Conservation (phyloP, 2,113 vertebrate genomes). For the Stercorarius parasiticus region DNA sequence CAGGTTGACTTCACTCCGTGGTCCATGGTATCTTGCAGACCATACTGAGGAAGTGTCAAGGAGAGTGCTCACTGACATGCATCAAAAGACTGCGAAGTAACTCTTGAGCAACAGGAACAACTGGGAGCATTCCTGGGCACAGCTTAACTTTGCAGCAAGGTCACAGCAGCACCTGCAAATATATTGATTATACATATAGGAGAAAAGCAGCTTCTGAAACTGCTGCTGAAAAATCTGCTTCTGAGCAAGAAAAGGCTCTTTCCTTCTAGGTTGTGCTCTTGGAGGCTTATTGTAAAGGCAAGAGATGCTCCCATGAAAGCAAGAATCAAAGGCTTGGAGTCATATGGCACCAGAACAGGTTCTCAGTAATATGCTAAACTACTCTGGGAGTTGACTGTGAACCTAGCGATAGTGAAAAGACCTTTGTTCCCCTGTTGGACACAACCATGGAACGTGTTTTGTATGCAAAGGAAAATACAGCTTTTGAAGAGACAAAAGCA, state of each 20-base stretch:
- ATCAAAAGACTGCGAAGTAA: neutral
- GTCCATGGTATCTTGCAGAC: neutral
- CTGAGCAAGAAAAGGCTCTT: neutral
- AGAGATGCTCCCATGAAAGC: neutral
- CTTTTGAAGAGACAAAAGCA: neutral
- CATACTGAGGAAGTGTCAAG: neutral
- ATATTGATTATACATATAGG: neutral
- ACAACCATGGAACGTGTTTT: neutral
- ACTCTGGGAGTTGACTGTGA: neutral
- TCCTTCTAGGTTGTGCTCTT: neutral
- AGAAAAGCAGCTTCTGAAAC: neutral
- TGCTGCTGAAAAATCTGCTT: neutral
- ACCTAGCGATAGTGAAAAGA: neutral
- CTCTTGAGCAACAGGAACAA: neutral
- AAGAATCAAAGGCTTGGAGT: neutral
- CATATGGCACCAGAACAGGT: neutral
- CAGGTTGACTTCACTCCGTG: neutral
- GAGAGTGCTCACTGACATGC: neutral
- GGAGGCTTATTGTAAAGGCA: neutral
- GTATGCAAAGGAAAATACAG: neutral
- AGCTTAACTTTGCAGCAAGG: neutral
- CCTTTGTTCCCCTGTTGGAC: no score
- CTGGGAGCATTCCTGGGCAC: neutral
- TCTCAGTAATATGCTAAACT: neutral
- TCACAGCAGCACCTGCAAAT: neutral